Evolutionary conservation across 1,140 invertebrate species (phyloP), one percentile per base, ranked within the genome.

Genomic region (Anastrepha ludens): DNA sequence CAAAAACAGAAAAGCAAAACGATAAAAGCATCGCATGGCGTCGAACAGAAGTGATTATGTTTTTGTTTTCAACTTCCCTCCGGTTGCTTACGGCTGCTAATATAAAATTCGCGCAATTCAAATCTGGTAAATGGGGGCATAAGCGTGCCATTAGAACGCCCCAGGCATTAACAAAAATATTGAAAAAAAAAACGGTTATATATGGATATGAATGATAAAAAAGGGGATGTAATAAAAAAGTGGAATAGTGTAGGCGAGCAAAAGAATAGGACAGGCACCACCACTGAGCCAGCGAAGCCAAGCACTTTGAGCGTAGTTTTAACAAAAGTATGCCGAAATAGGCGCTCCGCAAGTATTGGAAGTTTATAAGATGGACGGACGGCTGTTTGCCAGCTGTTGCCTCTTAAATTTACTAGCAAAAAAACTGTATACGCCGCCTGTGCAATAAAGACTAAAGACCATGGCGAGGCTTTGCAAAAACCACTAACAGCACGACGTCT

Each of bases 11-110:
- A 9, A 11, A 55, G 74, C 7, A 81, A 55, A 81, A 20, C 20
- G 55, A 55, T 81, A 55, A 55, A 81, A 55, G 74, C 55, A 41
- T 47, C 67, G 55, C 74, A 81, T n/a, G 50, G 47, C 9, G n/a
- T 55, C 74, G 47, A 81, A 58, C 74, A 81, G 74, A 55, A 20
- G 74, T 81, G 74, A 81, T 81, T 81, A 81, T 81, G 47, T 55
- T 81, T n/a, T 81, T 58, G 47, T 81, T 81, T 81, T 81, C 44
- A 50, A 55, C 74, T 81, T 81, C 47, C 74, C 47, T 81, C 74
- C 74, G 47, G 74, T 47, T 41, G 74, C 74, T 55, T 41, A n/a
- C 20, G 74, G 47, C 20, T 81, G n/a, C 47, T 55, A n/a, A 81
- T 74, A 55, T 11, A 81, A 81, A 81, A 58, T 50, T 44, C 74